Percentiles rank a stretch among this genome's conserved stretches.
Evolutionary conservation across 92 coral and sea anemone genomes (phyloP).

Genomic region (Epizoanthus rinbou): DNA sequence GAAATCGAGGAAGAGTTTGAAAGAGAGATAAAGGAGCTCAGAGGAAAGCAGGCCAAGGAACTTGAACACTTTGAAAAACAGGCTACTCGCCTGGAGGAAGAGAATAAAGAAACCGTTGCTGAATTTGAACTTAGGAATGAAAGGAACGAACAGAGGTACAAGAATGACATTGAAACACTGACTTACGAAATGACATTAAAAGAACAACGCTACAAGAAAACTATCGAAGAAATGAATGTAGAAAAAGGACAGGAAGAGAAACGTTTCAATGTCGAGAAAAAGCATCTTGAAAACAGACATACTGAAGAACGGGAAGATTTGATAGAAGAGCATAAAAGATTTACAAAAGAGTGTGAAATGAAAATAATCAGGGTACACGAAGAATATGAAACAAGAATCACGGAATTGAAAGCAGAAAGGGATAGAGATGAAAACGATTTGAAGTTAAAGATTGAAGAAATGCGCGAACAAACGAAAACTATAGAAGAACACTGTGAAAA

Average conservation of each 20-base stretch:
- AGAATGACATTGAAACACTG: constrained; percentile 5
- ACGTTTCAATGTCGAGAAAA: constrained; percentile 12
- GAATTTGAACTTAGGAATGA: background rate
- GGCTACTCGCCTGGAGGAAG: background rate
- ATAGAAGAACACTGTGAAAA: constrained; percentile 12
- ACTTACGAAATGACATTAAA: background rate
- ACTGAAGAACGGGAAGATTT: constrained; percentile 1
- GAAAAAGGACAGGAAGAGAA: background rate
- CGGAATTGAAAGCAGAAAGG: background rate
- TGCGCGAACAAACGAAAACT: background rate
- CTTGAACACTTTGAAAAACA: background rate
- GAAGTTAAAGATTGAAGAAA: background rate
- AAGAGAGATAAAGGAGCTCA: background rate
- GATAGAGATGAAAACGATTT: background rate
- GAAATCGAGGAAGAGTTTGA: background rate
- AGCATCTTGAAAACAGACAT: background rate
- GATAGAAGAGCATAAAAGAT: background rate
- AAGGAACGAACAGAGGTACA: constrained; percentile 2
- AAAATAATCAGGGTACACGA: background rate
- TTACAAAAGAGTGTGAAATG: background rate
- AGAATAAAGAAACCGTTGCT: background rate
- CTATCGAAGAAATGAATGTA: background rate
- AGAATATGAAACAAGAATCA: constrained; percentile 1
- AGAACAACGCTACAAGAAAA: background rate
- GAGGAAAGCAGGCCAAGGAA: background rate